A percentile compares a stretch with the other conserved stretches of the same genome.
phyloP scores from a whole-genome alignment of 2,797 vertebrate genomes.

The Heteromormyrus szaboi region DNA sequence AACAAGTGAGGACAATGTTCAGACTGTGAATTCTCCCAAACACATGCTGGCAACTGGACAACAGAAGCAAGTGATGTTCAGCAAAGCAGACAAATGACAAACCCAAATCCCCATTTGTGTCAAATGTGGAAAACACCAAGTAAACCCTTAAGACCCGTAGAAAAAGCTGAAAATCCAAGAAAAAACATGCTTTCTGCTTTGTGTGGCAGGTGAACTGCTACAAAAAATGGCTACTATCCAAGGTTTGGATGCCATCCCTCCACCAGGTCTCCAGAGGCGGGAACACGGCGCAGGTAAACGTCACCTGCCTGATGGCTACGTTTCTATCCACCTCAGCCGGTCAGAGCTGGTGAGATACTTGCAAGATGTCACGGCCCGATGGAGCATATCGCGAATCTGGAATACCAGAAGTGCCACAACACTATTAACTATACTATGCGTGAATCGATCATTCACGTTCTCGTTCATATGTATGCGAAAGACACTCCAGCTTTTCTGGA shows the following conservation, averaged over 20 bases:
- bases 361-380: slow-evolving; percentile 44
- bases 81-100: not conserved
- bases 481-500: not conserved
- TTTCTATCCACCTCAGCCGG: slow-evolving; percentile 52
- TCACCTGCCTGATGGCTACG: slow-evolving; percentile 62
- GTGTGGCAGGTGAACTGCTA: not conserved
- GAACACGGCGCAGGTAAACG: slow-evolving; percentile 35
- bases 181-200: not conserved
- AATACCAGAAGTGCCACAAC: slow-evolving; percentile 61
- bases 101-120: not conserved
- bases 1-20: not conserved
- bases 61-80: not conserved
- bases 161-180: not conserved
- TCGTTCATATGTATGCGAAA: not conserved
- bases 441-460: not conserved
- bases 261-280: slow-evolving; percentile 42
- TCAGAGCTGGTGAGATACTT: slow-evolving; percentile 68
- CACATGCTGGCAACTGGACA: not conserved
- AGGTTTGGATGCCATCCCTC: slow-evolving; percentile 6
- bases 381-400: slow-evolving; percentile 59
- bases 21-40: not conserved
- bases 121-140: slow-evolving; percentile 16
- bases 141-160: slow-evolving; percentile 1
- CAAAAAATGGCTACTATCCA: not conserved
- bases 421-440: slow-evolving; percentile 43